Percentiles rank a stretch among this genome's conserved stretches.
These are phyloP conservation scores for Catharus ustulatus DNA, from an alignment of 2,797 vertebrate species.

Conservation along the genomic window DNA sequence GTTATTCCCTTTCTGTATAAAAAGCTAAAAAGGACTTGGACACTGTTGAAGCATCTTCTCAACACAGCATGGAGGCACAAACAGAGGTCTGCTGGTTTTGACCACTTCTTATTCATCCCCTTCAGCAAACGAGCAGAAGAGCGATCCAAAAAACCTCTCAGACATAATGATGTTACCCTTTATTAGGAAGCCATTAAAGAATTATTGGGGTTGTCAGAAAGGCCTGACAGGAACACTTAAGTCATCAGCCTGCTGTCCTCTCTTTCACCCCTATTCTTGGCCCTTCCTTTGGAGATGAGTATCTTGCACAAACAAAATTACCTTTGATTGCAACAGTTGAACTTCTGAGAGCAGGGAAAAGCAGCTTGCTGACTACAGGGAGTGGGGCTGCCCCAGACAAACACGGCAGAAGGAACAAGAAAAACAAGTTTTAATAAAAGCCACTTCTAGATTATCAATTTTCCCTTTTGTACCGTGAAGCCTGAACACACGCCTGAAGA, in stretches of 20 bases:
- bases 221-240: constrained; percentile 36
- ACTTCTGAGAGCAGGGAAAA: constrained; percentile 17
- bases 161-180: constrained; percentile 22
- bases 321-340: constrained; percentile 55
- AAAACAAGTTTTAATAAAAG: constrained; percentile 73
- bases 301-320: constrained; percentile 68
- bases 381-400: constrained; percentile 65
- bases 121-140: neutral
- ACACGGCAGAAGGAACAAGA: constrained; percentile 56
- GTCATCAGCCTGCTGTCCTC: constrained; percentile 63
- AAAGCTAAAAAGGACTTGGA: neutral
- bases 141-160: constrained; percentile 12
- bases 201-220: constrained; percentile 47
- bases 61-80: accelerated
- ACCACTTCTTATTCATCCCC: neutral
- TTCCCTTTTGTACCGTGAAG: constrained; percentile 14
- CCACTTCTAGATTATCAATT: constrained; percentile 58
- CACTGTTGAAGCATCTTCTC: neutral
- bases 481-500: neutral
- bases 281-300: constrained; percentile 63
- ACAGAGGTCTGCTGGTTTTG: neutral
- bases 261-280: constrained; percentile 60
- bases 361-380: constrained; percentile 39
- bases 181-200: constrained; percentile 63
- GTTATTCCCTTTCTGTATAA: neutral